Base-by-base conservation (phyloP, 2,113 vertebrate genomes). In the Etheostoma spectabile region DNA sequence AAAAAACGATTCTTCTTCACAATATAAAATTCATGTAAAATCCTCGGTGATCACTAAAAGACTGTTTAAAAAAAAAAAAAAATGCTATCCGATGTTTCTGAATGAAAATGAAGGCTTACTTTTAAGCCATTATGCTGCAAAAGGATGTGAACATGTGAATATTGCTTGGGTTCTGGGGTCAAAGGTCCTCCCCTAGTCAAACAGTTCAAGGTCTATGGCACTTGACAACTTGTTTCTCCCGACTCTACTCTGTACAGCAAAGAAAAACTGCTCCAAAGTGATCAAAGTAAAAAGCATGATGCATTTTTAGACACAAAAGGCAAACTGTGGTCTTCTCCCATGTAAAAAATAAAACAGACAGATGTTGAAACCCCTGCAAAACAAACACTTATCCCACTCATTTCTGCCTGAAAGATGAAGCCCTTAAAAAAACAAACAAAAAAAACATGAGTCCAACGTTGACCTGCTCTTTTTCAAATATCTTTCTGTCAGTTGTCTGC, bases 191-290 rank as follows among this genome's bases (percentile, higher is more conserved):
- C 95, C 93, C 91, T 80, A 48, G 87, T 94, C 90, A 93, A 96
- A 97, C 96, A 97, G 96, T 96, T 97, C 95, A 91, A 96, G 96
- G 96, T 98, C 95, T 97, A 96, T 97, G 97, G 97, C 97, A 99
- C 96, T 96, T 97, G 94, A 95, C 94, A 94, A 67, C 91, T 95
- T 93, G 93, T 94, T 93, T 94, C 91, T 94, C 82, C 80, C 76
- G 51, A 62, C 51, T 82, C 27, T 51, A 38, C 63, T 77, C 78
- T 84, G 79, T 83, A 88, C 77, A 90, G 82, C 35, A 55, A 91
- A 72, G 55, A 46, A 53, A 68, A 55, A 53, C 60, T 24, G 81
- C 75, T 60, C 72, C 60, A 63, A 77, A 57, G 74, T 68, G 77
- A 86, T 64, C 38, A 42, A 60, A 94, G 93, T 95, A 93, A 96